These are phyloP conservation scores for Paramisgurnus dabryanus DNA, from an alignment of 2,113 vertebrate genomes.

Conservation along the genomic window DNA sequence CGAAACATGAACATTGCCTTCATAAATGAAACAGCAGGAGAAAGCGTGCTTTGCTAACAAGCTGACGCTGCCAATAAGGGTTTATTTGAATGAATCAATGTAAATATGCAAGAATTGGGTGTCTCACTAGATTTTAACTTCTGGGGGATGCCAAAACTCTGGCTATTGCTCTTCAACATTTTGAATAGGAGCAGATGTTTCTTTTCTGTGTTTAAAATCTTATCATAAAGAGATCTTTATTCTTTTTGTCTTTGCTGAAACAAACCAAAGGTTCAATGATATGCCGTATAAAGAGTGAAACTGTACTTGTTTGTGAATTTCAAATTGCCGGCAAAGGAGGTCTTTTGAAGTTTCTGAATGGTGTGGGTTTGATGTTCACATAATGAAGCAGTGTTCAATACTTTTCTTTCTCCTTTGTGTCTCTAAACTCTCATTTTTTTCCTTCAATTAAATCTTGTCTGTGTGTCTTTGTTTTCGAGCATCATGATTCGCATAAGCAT, in stretches of 20 bases:
- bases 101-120: not conserved
- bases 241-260: not conserved
- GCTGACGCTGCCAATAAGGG: not conserved
- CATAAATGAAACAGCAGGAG: slow-evolving; percentile 26
- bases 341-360: too few relatives aligned
- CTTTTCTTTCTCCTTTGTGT: not conserved
- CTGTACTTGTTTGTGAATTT: not conserved
- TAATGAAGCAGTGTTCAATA: too few relatives aligned
- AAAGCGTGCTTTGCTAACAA: not conserved
- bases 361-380: too few relatives aligned
- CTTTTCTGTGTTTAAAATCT: not conserved
- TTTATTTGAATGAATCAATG: not conserved
- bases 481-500: not conserved
- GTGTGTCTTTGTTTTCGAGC: not conserved
- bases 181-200: slow-evolving; percentile 1
- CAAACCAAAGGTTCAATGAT: not conserved
- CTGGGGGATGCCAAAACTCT: not conserved
- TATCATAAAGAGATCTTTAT: not conserved
- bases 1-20: slow-evolving; percentile 15
- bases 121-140: not conserved
- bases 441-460: not conserved
- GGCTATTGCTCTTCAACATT: not conserved
- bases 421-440: not conserved
- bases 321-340: not conserved
- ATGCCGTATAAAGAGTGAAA: not conserved